A percentile compares a stretch with the other conserved stretches of the same genome.
Conservation (phyloP, 1,140 invertebrate genomes). For the Ips typographus region DNA sequence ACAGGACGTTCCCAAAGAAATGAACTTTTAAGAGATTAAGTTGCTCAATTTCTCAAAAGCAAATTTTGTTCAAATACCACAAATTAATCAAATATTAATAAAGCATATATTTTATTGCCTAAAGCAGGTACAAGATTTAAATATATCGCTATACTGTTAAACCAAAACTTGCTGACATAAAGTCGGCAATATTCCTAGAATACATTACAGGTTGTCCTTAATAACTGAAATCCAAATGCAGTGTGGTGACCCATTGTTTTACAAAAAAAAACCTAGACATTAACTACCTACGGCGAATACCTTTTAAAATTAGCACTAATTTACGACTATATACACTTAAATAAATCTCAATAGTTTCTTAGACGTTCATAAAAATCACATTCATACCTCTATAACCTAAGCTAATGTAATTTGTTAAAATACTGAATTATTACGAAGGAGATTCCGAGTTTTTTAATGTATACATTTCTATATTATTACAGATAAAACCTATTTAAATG, state of each 20-base stretch:
- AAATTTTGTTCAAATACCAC: not conserved
- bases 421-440: conserved; percentile 49
- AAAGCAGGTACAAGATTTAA: conserved; percentile 40
- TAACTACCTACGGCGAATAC: conserved; percentile 26
- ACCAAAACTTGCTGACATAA: conserved; percentile 37
- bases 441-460: conserved; percentile 39
- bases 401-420: conserved; percentile 46
- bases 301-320: conserved; percentile 25
- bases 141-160: conserved; percentile 46
- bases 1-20: not conserved
- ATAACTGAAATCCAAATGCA: conserved; percentile 43
- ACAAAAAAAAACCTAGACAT: conserved; percentile 39
- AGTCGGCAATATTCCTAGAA: conserved; percentile 34
- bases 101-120: conserved; percentile 42
- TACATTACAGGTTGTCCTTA: conserved; percentile 26
- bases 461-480: conserved; percentile 11
- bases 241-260: conserved; percentile 37
- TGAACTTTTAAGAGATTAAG: not conserved
- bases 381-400: conserved; percentile 33
- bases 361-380: conserved; percentile 39
- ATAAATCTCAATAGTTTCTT: too few relatives aligned
- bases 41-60: too few relatives aligned
- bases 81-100: conserved; percentile 30
- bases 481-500: conserved; percentile 26
- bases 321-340: conserved; percentile 31